These are phyloP conservation scores for Ceuthmochares aereus DNA, from an alignment of 2,113 vertebrate genomes.

Conservation along the genomic window DNA sequence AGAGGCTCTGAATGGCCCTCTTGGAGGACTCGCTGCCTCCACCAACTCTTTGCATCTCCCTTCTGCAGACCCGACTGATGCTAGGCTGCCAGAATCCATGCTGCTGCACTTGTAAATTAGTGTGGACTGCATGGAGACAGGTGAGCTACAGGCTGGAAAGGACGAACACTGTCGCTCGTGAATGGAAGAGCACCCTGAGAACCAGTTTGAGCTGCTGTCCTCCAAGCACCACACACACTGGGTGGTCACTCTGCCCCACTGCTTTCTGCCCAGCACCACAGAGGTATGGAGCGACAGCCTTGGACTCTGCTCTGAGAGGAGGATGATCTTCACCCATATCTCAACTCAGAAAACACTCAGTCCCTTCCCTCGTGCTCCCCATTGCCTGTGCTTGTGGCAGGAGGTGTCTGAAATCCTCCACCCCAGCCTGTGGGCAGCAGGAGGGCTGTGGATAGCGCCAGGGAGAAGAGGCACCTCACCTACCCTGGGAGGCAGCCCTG, in stretches of 20 bases:
- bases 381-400: neutral
- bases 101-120: neutral
- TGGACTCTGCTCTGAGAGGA: neutral
- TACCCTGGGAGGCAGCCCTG: neutral
- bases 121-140: fast-evolving
- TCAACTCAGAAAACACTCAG: fast-evolving
- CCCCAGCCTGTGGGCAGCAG: neutral
- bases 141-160: neutral
- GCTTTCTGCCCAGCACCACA: neutral
- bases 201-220: neutral
- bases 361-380: fast-evolving
- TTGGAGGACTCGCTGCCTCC: neutral
- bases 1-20: fast-evolving
- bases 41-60: neutral
- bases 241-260: neutral
- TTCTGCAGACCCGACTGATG: fast-evolving
- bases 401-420: fast-evolving
- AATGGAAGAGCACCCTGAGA: neutral
- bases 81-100: neutral
- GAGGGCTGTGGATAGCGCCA: neutral
- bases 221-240: too few relatives aligned
- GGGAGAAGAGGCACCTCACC: neutral
- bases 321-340: neutral
- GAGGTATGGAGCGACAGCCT: neutral
- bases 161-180: fast-evolving